These are phyloP conservation scores for Pocota personata DNA, from an alignment of 2,888 invertebrate genomes.

Conservation along the genomic window DNA sequence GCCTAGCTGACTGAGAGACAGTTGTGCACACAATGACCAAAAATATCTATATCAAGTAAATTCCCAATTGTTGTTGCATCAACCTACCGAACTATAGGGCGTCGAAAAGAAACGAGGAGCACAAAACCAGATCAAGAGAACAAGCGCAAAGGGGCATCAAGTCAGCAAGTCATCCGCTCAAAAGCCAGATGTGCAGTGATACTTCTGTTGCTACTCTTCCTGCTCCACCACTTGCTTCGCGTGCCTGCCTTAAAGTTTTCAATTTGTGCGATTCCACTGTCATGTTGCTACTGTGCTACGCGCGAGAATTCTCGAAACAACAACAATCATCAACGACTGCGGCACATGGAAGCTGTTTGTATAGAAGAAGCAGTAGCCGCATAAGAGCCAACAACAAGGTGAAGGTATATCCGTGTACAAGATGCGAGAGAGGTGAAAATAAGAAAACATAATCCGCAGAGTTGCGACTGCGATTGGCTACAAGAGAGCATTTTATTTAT, in stretches of 20 bases:
- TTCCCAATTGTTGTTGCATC: constrained; percentile 15
- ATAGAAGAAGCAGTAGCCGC: constrained; percentile 3
- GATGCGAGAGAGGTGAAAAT: constrained; percentile 35
- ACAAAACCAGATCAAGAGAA: constrained; percentile 19
- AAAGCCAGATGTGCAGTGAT: constrained; percentile 63
- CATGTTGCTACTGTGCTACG: constrained; percentile 70
- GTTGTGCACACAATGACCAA: not conserved
- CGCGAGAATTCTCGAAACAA: constrained; percentile 42
- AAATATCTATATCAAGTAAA: constrained; percentile 20
- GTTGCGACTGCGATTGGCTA: too few relatives aligned
- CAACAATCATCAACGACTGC: constrained; percentile 10
- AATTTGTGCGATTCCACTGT: constrained; percentile 69
- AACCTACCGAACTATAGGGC: not conserved
- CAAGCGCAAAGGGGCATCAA: constrained; percentile 35
- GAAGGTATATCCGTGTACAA: constrained; percentile 23
- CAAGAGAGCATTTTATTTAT: too few relatives aligned
- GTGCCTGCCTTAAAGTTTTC: constrained; percentile 46
- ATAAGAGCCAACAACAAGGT: constrained; percentile 41
- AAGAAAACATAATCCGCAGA: constrained; percentile 26
- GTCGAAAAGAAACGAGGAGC: not conserved
- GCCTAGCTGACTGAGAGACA: not conserved
- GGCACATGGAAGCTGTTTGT: constrained; percentile 25
- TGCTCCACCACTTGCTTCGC: constrained; percentile 15
- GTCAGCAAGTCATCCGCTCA: constrained; percentile 26
- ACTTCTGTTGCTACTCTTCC: constrained; percentile 9